Percentiles rank a stretch among this genome's conserved stretches.
phyloP scores from a whole-genome alignment of 2,113 vertebrate genomes.

The Perognathus longimembris region DNA sequence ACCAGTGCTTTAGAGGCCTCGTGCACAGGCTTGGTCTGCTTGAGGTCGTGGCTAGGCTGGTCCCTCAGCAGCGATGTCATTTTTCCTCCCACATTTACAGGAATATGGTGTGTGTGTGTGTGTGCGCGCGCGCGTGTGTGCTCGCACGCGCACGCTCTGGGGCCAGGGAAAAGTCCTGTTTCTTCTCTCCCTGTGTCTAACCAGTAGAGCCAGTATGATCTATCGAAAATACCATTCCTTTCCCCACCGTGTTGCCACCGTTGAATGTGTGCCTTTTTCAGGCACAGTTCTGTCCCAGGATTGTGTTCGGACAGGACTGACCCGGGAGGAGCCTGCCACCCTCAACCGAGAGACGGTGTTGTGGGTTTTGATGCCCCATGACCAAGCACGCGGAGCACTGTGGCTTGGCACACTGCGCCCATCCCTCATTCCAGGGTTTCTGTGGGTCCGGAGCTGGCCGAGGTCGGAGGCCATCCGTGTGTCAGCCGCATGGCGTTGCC shows the following conservation, averaged over 20 bases:
- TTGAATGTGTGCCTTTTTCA: neutral
- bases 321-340: neutral
- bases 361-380: accelerated
- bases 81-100: neutral
- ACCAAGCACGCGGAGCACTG: neutral
- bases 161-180: neutral
- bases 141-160: too few relatives aligned
- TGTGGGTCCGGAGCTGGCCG: neutral
- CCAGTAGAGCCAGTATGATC: neutral
- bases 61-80: neutral
- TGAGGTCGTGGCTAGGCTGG: neutral
- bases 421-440: neutral
- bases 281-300: neutral
- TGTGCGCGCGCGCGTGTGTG: too few relatives aligned
- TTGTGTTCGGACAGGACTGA: neutral
- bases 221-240: neutral
- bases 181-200: neutral
- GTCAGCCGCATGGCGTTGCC: neutral
- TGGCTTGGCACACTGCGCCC: too few relatives aligned
- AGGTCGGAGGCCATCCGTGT: neutral
- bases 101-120: neutral
- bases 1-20: neutral
- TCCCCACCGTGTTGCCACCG: accelerated
- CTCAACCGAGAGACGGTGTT: neutral
- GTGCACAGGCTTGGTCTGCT: neutral